Percentiles rank a stretch among this genome's conserved stretches.
Conservation (phyloP, 2,113 vertebrate genomes). For the Mesocricetus auratus region DNA sequence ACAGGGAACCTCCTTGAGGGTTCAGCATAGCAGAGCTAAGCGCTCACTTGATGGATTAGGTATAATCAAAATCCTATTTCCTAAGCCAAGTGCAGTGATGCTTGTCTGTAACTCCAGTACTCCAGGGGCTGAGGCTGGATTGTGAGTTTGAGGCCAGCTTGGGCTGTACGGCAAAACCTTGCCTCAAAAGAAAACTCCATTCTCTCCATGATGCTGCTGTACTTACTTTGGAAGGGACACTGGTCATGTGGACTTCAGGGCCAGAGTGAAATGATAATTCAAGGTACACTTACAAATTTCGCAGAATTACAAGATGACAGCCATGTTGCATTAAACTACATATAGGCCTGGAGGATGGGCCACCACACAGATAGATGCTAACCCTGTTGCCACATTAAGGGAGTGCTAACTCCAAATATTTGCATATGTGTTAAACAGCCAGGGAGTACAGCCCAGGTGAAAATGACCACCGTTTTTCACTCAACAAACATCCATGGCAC, state of each 20-base stretch:
- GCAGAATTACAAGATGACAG: not conserved
- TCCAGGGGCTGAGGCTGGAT: not conserved
- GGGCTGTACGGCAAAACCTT: not conserved
- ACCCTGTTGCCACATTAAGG: not conserved
- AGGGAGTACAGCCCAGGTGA: not conserved
- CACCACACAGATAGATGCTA: not conserved
- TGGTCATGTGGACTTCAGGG: not conserved
- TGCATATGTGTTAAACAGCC: not conserved
- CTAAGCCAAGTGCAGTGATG: not conserved
- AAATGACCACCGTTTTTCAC: not conserved
- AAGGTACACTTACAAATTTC: not conserved
- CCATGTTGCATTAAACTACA: not conserved
- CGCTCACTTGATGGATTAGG: not conserved
- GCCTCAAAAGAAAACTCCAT: not conserved
- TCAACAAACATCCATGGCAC: not conserved
- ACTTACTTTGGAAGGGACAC: not conserved
- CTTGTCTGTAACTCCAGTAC: not conserved
- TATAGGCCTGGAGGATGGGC: fast-evolving
- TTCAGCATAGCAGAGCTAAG: not conserved
- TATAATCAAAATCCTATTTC: not conserved
- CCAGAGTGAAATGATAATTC: not conserved
- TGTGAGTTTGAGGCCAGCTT: not conserved
- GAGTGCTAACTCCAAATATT: fast-evolving
- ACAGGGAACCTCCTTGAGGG: no score
- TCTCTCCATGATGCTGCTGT: not conserved